Evolutionary conservation across 2,888 invertebrate species (phyloP).

Genomic region (Papilio elwesi): DNA sequence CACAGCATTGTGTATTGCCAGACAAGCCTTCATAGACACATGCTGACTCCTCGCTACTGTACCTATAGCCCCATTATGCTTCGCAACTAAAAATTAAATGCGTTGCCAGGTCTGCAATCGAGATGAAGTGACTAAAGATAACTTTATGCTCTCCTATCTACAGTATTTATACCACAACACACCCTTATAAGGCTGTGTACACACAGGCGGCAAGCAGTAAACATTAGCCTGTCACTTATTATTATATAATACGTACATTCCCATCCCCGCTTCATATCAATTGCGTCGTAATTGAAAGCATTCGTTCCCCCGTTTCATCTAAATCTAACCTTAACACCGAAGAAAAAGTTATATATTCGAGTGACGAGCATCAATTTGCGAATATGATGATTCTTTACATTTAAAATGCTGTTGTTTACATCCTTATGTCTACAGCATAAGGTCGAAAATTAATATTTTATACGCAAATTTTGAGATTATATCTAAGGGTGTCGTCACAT

Average conservation of each 20-base stretch:
- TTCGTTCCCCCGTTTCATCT: not conserved
- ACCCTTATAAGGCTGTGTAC: constrained; percentile 18
- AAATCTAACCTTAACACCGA: constrained; percentile 9
- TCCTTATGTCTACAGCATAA: constrained; percentile 7
- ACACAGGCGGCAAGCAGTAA: constrained; percentile 31
- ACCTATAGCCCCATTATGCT: too few species aligned
- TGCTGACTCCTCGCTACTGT: too few species aligned
- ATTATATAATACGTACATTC: constrained; percentile 38
- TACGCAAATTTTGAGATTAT: constrained; percentile 1
- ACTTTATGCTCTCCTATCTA: not conserved
- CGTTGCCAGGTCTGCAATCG: not conserved
- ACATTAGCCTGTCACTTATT: constrained; percentile 37
- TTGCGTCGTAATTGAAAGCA: constrained; percentile 38
- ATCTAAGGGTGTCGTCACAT: constrained; percentile 26
- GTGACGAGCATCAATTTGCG: constrained; percentile 8
- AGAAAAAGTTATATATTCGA: constrained; percentile 3
- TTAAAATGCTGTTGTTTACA: constrained; percentile 30
- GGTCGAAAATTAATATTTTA: constrained; percentile 12
- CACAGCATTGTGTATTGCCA: too few species aligned
- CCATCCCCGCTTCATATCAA: constrained; percentile 35
- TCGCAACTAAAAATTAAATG: not conserved
- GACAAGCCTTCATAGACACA: too few species aligned
- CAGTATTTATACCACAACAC: not conserved
- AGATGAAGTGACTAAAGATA: not conserved
- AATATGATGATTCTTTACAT: constrained; percentile 9